phyloP scores from a whole-genome alignment of 2,797 vertebrate species.

The Microcaecilia unicolor region DNA sequence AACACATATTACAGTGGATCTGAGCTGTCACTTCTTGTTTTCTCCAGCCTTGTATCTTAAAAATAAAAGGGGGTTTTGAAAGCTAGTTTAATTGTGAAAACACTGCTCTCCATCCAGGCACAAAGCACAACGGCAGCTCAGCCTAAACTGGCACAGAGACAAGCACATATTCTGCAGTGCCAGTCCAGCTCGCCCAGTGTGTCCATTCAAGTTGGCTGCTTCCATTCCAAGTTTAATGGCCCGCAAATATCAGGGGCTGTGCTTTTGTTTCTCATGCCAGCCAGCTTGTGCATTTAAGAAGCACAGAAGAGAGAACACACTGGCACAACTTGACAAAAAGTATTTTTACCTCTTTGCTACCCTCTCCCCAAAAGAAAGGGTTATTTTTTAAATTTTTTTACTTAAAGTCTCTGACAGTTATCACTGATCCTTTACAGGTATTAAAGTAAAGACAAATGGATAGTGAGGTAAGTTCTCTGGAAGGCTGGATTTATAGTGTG shows the following conservation, averaged over 20 bases:
- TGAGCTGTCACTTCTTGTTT: constrained; percentile 44
- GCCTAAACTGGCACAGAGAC: constrained; percentile 36
- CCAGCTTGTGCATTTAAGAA: constrained; percentile 17
- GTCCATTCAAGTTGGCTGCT: constrained; percentile 29
- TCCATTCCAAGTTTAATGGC: constrained; percentile 34
- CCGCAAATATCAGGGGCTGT: constrained; percentile 22
- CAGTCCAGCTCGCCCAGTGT: constrained; percentile 35
- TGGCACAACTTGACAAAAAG: no score
- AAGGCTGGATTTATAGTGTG: no score
- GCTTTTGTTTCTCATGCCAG: constrained; percentile 37
- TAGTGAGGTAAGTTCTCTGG: no score
- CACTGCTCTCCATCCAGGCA: constrained; percentile 43
- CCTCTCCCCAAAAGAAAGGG: no score
- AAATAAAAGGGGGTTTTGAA: constrained; percentile 37
- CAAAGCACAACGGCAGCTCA: constrained; percentile 42
- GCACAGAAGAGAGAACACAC: no score
- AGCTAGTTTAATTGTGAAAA: constrained; percentile 43
- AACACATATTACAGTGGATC: constrained; percentile 34
- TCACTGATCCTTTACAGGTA: no score
- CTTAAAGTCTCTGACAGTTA: no score
- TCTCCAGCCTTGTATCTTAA: constrained; percentile 43
- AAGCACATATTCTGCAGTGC: constrained; percentile 43
- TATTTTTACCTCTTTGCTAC: no score
- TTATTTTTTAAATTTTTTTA: no score
- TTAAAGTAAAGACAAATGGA: no score